Base-by-base conservation (phyloP, 1,140 invertebrate species). In the Aphidius ervi region DNA sequence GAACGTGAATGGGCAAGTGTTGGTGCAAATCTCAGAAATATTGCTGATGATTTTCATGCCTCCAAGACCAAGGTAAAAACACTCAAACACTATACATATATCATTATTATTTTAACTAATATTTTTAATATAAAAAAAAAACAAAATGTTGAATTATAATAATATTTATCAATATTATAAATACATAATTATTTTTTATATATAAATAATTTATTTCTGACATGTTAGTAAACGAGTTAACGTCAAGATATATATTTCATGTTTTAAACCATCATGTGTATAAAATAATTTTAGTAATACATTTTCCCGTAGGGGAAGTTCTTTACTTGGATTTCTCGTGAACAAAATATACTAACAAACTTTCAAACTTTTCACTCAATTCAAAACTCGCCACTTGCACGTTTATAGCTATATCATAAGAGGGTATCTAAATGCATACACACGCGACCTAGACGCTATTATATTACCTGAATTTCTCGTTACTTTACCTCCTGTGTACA, bases 31-130 rank as follows among this genome's bases (percentile, higher is more conserved):
- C 73, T 80, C 46, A 72, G 78, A 67, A 79, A 75, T 65, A 79
- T 80, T 59, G 78, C 78, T 58, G 77, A 79, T 41, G 78, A 80
- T 59, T 79, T 79, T 53, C 76, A 80, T 42, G 77, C 76, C 16
- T 74, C 74, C 50, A 76, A 74, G 65, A 77, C 73, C 56, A 80
- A 79, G 77, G 78, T 79, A 59, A 69, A 70, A 62, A 9, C 8
- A 56, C 41, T 16, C 40, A 31, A 50, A 31, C 1, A 41, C 46
- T 23, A n/a, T n/a, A n/a, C n/a, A n/a, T n/a, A n/a, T n/a, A n/a
- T n/a, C n/a, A n/a, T n/a, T n/a, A n/a, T n/a, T n/a, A n/a, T n/a
- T n/a, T n/a, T n/a, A n/a, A n/a, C n/a, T n/a, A n/a, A n/a, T n/a
- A n/a, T n/a, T n/a, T n/a, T n/a, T n/a, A n/a, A n/a, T n/a, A n/a